Evolutionary conservation across 2,113 vertebrate species (phyloP), one percentile per base, ranked within the genome.

Genomic region (Cranoglanis bouderius): DNA sequence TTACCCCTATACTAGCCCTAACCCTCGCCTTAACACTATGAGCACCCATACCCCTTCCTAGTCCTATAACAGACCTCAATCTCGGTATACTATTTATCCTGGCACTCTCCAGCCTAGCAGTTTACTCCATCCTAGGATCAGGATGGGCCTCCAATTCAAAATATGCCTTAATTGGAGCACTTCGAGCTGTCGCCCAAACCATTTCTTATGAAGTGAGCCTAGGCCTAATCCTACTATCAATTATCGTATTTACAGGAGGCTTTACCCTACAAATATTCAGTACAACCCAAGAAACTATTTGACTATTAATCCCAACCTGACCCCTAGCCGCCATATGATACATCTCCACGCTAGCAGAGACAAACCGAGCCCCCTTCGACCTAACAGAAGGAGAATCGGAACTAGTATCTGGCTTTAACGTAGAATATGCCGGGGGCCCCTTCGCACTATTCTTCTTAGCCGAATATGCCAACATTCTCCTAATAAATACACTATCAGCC

Each of bases 141-240:
- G 84, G 84, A 0, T 85, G 84, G 1, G 84, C 84, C 1, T 85
- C 84, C 0, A 85, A 85, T 7, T 85, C 84, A 55, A 85, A 85
- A 72, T 85, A 72, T 1, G 65, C 84, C 14, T n/a, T 85, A 4
- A 72, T 85, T 0, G 65, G 84, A 0, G 84, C 84, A 1, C 29
- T 85, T 0, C 84, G 84, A 21, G 84, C 84, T 18, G 65, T 85
- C 0, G 84, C 84, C 9, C 84, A 85, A 55, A 72, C 84, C 4
- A 72, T 85, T 2, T 85, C 84, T 0, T 85, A 85, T 0, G 84
- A 85, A 72, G 46, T 85, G 0, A 85, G 65, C n/a, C 9, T 85
- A 6, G 83, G 83, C 0, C 1, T 85, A 51, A 85, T 85, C 4
- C 14, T 85, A 3, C 7, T 85, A 4, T 46, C 83, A 0, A 51